Conservation (phyloP, 2,797 vertebrate genomes). For the Gymnopithys bicolor region DNA sequence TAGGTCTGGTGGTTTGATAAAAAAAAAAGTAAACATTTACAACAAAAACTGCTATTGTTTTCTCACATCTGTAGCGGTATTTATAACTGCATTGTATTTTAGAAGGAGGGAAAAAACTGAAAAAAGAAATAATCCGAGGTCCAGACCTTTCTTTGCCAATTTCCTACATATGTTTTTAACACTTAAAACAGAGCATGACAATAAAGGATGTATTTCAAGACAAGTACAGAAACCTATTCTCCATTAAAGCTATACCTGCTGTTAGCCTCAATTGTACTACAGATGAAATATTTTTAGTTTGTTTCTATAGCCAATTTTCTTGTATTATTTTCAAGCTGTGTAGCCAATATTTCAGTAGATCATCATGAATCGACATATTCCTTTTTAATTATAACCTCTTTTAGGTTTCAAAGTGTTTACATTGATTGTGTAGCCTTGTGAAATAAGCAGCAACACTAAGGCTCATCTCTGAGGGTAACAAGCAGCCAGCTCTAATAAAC, state of each 20-base stretch:
- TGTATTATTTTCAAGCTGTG: conserved; percentile 24
- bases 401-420: conserved; percentile 4
- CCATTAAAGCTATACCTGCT: conserved; percentile 5
- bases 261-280: background rate
- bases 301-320: background rate
- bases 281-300: background rate
- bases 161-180: background rate
- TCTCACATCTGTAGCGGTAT: conserved; percentile 25
- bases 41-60: background rate
- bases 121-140: background rate
- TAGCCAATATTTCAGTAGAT: background rate
- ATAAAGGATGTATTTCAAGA: background rate
- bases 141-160: background rate
- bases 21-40: background rate
- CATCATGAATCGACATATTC: background rate
- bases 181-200: background rate
- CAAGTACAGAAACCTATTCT: background rate
- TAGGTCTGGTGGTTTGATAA: background rate
- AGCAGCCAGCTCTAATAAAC: background rate
- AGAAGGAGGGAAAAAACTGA: accelerated
- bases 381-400: conserved; percentile 31
- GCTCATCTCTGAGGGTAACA: background rate
- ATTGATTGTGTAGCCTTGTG: background rate
- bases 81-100: background rate
- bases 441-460: background rate